Percentiles rank a stretch among this genome's conserved stretches.
Conservation (phyloP, 2,888 invertebrate species). For the Lasioglossum figueresi region DNA sequence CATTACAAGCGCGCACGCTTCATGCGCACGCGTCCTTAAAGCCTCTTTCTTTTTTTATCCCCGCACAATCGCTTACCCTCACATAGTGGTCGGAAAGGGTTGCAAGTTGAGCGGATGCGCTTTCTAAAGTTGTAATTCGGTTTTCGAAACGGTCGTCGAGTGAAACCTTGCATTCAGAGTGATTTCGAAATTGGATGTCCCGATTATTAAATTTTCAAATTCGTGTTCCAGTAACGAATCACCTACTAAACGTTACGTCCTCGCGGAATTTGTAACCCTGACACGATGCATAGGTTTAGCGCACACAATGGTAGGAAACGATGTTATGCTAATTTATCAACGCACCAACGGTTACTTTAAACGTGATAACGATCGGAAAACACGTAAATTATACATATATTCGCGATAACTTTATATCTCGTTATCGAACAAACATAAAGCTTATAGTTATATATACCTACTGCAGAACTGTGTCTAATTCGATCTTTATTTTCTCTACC, state of each 20-base stretch:
- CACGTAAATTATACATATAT: not conserved
- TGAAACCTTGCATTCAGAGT: slow-evolving; percentile 30
- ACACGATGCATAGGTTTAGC: not conserved
- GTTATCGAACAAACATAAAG: not conserved
- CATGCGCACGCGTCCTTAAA: slow-evolving; percentile 26
- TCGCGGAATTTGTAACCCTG: not conserved
- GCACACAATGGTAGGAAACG: not conserved
- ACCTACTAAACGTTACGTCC: not conserved
- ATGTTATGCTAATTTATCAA: not conserved
- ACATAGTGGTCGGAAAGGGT: not conserved
- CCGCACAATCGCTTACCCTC: not conserved
- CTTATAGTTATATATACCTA: too few species aligned
- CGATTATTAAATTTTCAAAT: not conserved
- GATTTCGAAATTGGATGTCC: not conserved
- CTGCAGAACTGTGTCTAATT: not conserved
- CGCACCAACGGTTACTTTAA: not conserved
- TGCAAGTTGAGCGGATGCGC: slow-evolving; percentile 8
- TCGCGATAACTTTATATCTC: not conserved
- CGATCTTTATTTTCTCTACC: not conserved
- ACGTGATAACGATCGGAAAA: not conserved
- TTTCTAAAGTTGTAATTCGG: not conserved
- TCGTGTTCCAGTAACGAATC: not conserved
- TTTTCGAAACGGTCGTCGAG: slow-evolving; percentile 2
- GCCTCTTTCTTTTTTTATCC: not conserved
- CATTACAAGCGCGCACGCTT: not conserved